Base-by-base conservation (phyloP, 1,140 invertebrate species). In the Saccostrea cuccullata region DNA sequence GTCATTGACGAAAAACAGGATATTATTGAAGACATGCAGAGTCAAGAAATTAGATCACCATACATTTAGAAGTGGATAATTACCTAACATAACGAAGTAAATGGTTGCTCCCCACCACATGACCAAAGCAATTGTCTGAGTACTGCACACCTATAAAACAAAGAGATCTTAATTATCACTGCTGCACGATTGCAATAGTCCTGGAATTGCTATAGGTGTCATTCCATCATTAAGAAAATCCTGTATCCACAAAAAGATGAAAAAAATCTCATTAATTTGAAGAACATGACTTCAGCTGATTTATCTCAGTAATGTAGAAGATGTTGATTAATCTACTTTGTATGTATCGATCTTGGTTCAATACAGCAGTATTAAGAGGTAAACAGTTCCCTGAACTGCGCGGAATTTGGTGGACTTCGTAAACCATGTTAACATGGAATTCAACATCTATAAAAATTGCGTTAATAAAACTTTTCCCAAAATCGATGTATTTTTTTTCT, bases 271-370 rank as follows among this genome's bases (percentile, higher is more conserved):
- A 64, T 64, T 64, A 64, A 64, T 20, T 5, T 64, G 58, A 15
- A 30, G 70, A 77, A 77, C 23, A 77, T 77, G 23, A 36, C 70
- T 77, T 30, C 15, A 77, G 23, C 70, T 13, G 70, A 77, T 77
- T 77, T 36, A 77, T 77, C 70, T 77, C 70, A 26, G 23, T 77
- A 77, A 36, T 77, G 23, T 77, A 30, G 70, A 77, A 77, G 15
- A 77, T 23, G 30, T 26, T 77, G 70, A 77, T 77, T 77, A 77
- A 36, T 77, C 70, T 73, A 64, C 58, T 64, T 73, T 36, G 70
- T 77, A 36, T 77, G 26, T 77, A 77, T 77, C 26, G 70, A 77
- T 15, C 70, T 30, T 2, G 3, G 11, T 26, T 77, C 26, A 77
- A 36, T 77, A 36, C 70, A 11, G 70, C 23, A 15, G 30, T 15